phyloP scores from a whole-genome alignment of 2,888 invertebrate species.

The Magallana nippona region DNA sequence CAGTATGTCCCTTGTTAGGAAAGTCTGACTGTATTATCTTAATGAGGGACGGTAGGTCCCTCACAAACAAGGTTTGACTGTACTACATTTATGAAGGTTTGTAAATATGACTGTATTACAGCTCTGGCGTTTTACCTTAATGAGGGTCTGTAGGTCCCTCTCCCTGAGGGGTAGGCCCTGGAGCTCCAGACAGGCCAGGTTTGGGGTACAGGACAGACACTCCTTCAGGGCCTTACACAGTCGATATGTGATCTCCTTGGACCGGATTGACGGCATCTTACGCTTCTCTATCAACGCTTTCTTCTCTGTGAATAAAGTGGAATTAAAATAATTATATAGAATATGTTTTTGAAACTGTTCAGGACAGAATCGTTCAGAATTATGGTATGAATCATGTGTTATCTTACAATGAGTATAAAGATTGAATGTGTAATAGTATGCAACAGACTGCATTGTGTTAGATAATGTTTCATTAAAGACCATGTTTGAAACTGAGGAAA shows the following conservation, averaged over 20 bases:
- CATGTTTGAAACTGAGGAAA: no score
- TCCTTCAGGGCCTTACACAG: conserved; percentile 77
- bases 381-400: no score
- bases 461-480: no score
- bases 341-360: no score
- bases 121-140: conserved; percentile 67
- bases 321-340: neutral
- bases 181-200: conserved; percentile 74
- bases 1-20: no score
- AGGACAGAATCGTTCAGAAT: no score
- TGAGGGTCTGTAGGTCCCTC: conserved; percentile 72
- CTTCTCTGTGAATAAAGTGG: conserved; percentile 57
- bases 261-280: conserved; percentile 76
- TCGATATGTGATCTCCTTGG: conserved; percentile 78
- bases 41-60: conserved; percentile 73
- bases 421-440: no score
- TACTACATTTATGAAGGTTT: conserved; percentile 74
- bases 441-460: no score
- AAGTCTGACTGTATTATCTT: conserved; percentile 65
- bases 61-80: neutral
- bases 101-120: neutral
- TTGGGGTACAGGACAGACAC: conserved; percentile 73
- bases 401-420: no score
- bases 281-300: conserved; percentile 62
- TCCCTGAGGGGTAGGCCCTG: conserved; percentile 78